Conservation (phyloP, 2,113 vertebrate genomes). For the Oceanodroma tethys region DNA sequence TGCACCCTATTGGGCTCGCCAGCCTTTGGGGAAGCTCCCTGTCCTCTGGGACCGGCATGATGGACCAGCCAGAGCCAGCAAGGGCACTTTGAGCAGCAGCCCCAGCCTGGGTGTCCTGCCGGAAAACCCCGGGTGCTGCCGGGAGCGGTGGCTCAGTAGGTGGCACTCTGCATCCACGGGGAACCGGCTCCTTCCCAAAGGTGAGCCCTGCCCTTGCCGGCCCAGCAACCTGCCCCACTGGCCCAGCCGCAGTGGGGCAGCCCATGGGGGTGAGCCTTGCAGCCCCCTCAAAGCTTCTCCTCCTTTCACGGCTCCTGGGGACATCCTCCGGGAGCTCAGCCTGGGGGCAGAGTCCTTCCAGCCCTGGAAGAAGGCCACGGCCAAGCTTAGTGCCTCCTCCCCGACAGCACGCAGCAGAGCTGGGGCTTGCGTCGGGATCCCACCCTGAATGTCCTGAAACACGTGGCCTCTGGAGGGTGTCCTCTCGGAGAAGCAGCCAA, state of each 20-base stretch:
- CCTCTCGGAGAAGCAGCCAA: not conserved
- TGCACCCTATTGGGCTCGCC: rapidly evolving
- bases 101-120: not conserved
- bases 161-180: constrained; percentile 52
- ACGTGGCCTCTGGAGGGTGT: not conserved
- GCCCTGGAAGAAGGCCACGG: not conserved
- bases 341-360: not conserved
- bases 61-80: not conserved
- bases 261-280: not conserved
- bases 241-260: not conserved
- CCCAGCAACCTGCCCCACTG: not conserved
- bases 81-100: not conserved
- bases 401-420: not conserved
- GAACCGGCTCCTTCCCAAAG: not conserved
- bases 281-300: not conserved
- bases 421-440: not conserved
- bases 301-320: not conserved
- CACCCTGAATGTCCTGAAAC: not conserved
- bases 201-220: not conserved
- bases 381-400: not conserved
- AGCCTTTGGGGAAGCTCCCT: not conserved
- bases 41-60: rapidly evolving
- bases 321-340: not conserved
- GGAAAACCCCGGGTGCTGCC: not conserved
- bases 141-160: constrained; percentile 25